A percentile compares a stretch with the other conserved stretches of the same genome.
These are phyloP conservation scores for Brenthis daphne DNA, from an alignment of 2,888 invertebrate species.

Conservation along the genomic window DNA sequence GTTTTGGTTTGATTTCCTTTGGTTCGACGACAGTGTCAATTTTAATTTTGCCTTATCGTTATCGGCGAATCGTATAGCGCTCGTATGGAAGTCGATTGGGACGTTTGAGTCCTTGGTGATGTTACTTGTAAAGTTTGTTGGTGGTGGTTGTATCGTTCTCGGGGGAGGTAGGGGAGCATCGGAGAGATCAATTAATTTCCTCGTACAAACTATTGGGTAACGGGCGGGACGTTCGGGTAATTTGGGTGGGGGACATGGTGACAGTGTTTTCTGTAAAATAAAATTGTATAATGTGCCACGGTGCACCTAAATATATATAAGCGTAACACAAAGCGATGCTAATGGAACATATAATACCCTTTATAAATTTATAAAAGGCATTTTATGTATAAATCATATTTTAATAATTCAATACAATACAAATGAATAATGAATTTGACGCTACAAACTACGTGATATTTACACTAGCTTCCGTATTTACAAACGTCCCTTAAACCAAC, in stretches of 20 bases:
- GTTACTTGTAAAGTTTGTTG: slow-evolving; percentile 69
- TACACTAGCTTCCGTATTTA: slow-evolving; percentile 23
- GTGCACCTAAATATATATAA: slow-evolving; percentile 68
- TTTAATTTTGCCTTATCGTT: slow-evolving; percentile 70
- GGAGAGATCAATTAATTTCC: slow-evolving; percentile 69
- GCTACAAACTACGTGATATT: slow-evolving; percentile 26
- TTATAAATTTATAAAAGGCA: slow-evolving; percentile 14
- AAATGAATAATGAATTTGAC: slow-evolving; percentile 6
- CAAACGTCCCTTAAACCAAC: neutral
- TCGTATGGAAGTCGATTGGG: slow-evolving; percentile 66
- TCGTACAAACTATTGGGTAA: slow-evolving; percentile 75
- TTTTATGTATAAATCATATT: slow-evolving; percentile 27
- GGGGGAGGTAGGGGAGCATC: slow-evolving; percentile 74
- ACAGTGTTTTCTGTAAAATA: slow-evolving; percentile 78
- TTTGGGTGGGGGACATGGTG: slow-evolving; percentile 73
- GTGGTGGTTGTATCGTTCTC: slow-evolving; percentile 54
- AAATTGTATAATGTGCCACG: slow-evolving; percentile 73
- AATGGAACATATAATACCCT: slow-evolving; percentile 16
- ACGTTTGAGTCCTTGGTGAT: slow-evolving; percentile 63
- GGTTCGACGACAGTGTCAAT: slow-evolving; percentile 64
- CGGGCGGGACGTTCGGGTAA: slow-evolving; percentile 74
- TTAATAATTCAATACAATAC: slow-evolving; percentile 13
- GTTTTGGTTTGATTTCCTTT: slow-evolving; percentile 50
- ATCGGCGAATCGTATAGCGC: slow-evolving; percentile 74
- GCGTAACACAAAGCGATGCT: slow-evolving; percentile 34